Evolutionary conservation across 2,888 invertebrate species (phyloP), one percentile per base, ranked within the genome.

Genomic region (Tillus elongatus): DNA sequence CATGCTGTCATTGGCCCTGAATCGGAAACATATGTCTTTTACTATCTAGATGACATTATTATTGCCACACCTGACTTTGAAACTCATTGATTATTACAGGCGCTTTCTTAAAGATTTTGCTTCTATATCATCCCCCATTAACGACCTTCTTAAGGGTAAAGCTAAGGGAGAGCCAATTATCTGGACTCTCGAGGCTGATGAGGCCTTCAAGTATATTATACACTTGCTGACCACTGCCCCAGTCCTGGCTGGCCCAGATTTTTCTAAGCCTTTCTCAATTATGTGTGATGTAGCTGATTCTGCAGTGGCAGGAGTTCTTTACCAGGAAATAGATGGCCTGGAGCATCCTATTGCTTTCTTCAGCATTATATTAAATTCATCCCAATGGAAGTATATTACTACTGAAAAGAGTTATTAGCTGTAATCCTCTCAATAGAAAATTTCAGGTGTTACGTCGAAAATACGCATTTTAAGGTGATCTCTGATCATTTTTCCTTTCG

Each of bases 401-500:
- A 19, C 24, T 19, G 24, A 19, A 19, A 19, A 19, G 24, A 19
- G n/a, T n/a, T 19, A 8, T n/a, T 19, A 19, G 24, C 24, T 19
- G 24, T 19, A 6, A 6, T 19, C n/a, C n/a, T 19, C 6, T 19
- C 24, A 8, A 19, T 19, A 6, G 24, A 19, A 19, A 19, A 19
- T 19, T 19, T 19, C n/a, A 6, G 24, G n/a, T 19, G 24, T n/a
- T 8, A 19, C n/a, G 24, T 19, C 6, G 24, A 19, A 19, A n/a
- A n/a, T 6, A 19, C 24, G 6, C 6, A 19, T 6, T 19, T 19
- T 19, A 19, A 19, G 24, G 24, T 19, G 6, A 19, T 19, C 6
- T 19, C 24, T n/a, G 24, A 19, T 19, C 24, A 19, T 19, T 19
- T n/a, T n/a, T 19, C 24, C 24, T n/a, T 19, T 19, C 24, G n/a